A percentile compares a stretch with the other conserved stretches of the same genome.
phyloP scores from a whole-genome alignment of 2,113 vertebrate species.

The Capricornis sumatraensis region DNA sequence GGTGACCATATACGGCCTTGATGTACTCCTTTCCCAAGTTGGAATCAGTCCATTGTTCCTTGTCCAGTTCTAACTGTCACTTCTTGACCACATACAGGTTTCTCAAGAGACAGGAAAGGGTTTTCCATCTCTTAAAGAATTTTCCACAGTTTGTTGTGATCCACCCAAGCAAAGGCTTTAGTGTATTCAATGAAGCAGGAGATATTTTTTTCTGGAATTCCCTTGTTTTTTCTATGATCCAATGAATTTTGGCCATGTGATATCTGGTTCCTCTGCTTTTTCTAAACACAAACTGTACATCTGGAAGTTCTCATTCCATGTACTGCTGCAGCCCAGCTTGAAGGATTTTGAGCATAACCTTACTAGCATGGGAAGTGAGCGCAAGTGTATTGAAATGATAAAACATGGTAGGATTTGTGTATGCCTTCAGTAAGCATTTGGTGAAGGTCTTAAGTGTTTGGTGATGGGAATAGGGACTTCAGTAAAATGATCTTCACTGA shows the following conservation, averaged over 20 bases:
- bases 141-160: neutral
- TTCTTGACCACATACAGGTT: neutral
- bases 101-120: neutral
- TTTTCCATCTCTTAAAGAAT: neutral
- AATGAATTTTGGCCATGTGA: neutral
- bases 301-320: neutral
- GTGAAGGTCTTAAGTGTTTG: neutral
- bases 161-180: neutral
- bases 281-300: neutral
- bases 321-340: neutral
- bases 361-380: neutral
- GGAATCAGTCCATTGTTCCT: neutral
- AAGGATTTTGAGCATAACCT: neutral
- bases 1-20: neutral
- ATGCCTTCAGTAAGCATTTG: neutral
- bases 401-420: neutral
- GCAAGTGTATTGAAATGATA: neutral
- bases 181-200: neutral
- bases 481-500: neutral
- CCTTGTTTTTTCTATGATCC: neutral
- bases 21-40: neutral
- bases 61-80: neutral
- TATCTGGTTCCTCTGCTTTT: neutral
- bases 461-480: neutral
- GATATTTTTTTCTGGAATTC: neutral